Base-by-base conservation (phyloP, 1,140 invertebrate species). In the Spodoptera frugiperda region DNA sequence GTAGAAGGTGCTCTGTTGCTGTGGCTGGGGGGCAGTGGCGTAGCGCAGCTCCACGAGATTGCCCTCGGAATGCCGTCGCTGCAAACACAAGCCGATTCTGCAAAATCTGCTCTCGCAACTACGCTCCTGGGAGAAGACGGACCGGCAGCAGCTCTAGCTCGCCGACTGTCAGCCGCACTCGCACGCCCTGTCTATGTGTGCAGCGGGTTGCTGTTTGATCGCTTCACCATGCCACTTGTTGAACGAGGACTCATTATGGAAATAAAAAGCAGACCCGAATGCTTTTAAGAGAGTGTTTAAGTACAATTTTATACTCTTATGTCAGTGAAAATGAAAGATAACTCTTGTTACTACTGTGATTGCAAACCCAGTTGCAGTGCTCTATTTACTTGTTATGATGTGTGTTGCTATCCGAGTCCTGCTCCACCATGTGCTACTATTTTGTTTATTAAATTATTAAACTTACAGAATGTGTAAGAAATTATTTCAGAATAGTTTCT, bases 111-210 rank as follows among this genome's bases (percentile, higher is more conserved):
- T 0, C 94, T 98, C 10, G 96, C 97, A n/a, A 97, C 97, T 76
- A 97, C 97, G 80, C 78, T 59, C 53, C 8, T 63, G 95, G 97
- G 91, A 96, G 96, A 82, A 76, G 87, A 39, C 96, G 96, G 4
- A 96, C 96, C 80, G 95, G 96, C 84, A 97, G 97, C 0, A 30
- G 78, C 77, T 8, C 10, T 84, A 51, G 79, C 84, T 4, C 81
- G 82, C 30, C 78, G 82, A 0, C 73, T 86, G 19, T 61, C 82
- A 0, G 57, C 75, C 2, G 39, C 70, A 6, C 68, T 86, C n/a
- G 61, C 72, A 0, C 74, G 75, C 1, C 97, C 98, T 83, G 91
- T 97, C 2, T 98, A 98, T 86, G 94, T 98, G 2, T 98, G 98
- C 88, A 98, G 98, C 87, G 97, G 97, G 0, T 11, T 33, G 0